Evolutionary conservation across 53 echinoderm and acorn worm species (phyloP).

Genomic region (Apostichopus leukothele): DNA sequence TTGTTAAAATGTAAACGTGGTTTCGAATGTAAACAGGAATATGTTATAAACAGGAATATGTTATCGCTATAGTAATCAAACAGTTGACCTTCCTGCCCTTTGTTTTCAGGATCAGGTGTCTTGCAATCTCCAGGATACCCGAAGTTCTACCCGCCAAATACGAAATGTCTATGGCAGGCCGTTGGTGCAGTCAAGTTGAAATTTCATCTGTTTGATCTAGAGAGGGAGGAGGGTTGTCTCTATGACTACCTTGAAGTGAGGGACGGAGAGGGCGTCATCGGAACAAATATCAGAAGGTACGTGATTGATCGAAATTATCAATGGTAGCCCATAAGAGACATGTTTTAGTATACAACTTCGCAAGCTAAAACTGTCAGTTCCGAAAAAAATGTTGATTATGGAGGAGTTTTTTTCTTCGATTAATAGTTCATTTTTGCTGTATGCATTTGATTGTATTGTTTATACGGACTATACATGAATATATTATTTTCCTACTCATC

Average conservation of each 20-base stretch:
- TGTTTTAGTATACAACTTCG: no score
- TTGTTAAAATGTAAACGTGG: background rate
- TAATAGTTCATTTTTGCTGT: no score
- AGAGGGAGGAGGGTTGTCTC: background rate
- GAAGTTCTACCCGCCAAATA: background rate
- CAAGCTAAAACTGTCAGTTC: no score
- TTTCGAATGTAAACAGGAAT: background rate
- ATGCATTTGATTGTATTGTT: no score
- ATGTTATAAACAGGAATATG: no score
- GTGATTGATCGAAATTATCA: no score
- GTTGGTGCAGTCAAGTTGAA: background rate
- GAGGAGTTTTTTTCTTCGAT: no score
- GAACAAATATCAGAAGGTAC: background rate
- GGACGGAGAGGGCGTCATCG: background rate
- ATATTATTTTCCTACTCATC: no score
- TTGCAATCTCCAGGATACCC: constrained; percentile 3
- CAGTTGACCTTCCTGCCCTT: background rate
- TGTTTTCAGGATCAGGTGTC: background rate
- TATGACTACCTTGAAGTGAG: background rate
- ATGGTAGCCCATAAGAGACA: no score
- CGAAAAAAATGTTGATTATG: no score
- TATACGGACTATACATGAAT: no score
- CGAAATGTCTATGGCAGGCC: constrained; percentile 1
- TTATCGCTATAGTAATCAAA: no score
- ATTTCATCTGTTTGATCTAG: background rate